A percentile compares a stretch with the other conserved stretches of the same genome.
Evolutionary conservation across 2,113 vertebrate genomes (phyloP).

Genomic region (Leucopsar rothschildi): DNA sequence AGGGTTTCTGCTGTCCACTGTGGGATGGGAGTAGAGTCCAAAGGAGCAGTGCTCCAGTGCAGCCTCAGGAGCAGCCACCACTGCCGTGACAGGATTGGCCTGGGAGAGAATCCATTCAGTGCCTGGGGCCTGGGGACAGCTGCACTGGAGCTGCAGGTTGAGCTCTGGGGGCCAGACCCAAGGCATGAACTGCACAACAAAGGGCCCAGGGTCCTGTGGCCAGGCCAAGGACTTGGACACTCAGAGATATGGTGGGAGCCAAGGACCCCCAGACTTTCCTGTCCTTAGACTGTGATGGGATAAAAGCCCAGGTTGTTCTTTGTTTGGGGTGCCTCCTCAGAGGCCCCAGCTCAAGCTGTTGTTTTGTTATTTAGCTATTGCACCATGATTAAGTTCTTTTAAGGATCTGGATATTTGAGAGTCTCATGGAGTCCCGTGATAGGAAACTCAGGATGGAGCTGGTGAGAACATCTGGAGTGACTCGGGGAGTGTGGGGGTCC

Average conservation of each 20-base stretch:
- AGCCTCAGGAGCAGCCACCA: not conserved
- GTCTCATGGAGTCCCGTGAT: not conserved
- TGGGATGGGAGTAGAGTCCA: not conserved
- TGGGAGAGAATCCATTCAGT: not conserved
- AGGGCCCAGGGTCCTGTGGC: not conserved
- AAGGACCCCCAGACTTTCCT: not conserved
- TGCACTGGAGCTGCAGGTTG: not conserved
- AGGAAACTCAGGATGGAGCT: not conserved
- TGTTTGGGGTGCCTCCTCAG: not conserved
- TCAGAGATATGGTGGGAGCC: not conserved
- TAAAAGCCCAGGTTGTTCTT: not conserved
- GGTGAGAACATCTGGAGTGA: not conserved
- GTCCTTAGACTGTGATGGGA: not conserved
- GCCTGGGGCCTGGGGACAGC: not conserved
- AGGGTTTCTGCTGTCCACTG: not conserved
- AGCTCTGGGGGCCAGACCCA: not conserved
- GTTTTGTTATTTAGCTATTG: not conserved
- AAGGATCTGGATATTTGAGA: not conserved
- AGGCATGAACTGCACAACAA: not conserved
- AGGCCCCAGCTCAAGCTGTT: not conserved
- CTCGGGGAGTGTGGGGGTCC: not conserved
- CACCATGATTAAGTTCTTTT: not conserved
- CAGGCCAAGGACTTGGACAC: not conserved
- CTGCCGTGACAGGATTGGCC: rapidly evolving
- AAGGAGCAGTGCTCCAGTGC: not conserved